phyloP scores from a whole-genome alignment of 2,888 invertebrate species.

The Polyommatus iphigenia region DNA sequence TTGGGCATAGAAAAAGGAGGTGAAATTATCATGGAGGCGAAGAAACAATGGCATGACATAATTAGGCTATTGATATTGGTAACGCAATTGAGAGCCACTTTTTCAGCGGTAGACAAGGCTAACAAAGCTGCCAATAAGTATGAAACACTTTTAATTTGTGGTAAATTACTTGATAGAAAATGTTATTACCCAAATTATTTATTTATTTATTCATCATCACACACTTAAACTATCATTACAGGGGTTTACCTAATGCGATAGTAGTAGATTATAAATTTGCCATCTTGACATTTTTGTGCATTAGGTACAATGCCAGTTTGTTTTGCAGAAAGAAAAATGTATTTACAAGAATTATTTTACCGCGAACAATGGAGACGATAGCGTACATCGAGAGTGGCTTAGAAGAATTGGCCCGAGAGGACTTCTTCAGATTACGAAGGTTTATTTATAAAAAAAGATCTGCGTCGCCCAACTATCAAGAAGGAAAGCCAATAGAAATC shows the following conservation, averaged over 20 bases:
- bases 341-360: slow-evolving; percentile 50
- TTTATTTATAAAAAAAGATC: slow-evolving; percentile 46
- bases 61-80: slow-evolving; percentile 52
- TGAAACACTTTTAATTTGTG: slow-evolving; percentile 42
- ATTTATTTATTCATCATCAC: too few relatives aligned
- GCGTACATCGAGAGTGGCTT: slow-evolving; percentile 48
- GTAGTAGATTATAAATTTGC: neutral
- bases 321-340: slow-evolving; percentile 51
- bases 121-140: slow-evolving; percentile 62
- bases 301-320: neutral
- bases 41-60: slow-evolving; percentile 53
- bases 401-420: slow-evolving; percentile 51
- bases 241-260: too few relatives aligned
- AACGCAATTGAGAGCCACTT: slow-evolving; percentile 49
- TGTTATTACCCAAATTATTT: too few relatives aligned
- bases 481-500: slow-evolving; percentile 35
- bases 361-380: slow-evolving; percentile 47
- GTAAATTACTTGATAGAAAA: too few relatives aligned
- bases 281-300: neutral
- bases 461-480: slow-evolving; percentile 26
- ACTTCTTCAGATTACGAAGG: slow-evolving; percentile 51
- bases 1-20: slow-evolving; percentile 63
- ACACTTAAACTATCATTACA: too few relatives aligned
- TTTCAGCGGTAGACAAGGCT: slow-evolving; percentile 48
- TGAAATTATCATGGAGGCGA: slow-evolving; percentile 51